Percentiles rank a stretch among this genome's conserved stretches.
Evolutionary conservation across 2,113 vertebrate genomes (phyloP).

Genomic region (Gopherus flavomarginatus): DNA sequence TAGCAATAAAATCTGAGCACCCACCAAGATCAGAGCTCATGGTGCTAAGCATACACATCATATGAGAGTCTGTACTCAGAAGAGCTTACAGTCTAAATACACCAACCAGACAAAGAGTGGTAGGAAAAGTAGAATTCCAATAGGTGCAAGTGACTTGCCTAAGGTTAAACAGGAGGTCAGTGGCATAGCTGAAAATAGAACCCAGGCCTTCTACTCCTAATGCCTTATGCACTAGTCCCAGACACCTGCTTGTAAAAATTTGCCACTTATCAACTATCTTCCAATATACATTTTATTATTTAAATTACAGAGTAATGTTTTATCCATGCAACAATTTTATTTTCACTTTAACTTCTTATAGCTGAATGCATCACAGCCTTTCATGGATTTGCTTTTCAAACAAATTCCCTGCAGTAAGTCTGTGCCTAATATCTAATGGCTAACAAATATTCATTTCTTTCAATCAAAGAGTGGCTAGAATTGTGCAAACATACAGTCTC

Average conservation of each 20-base stretch:
- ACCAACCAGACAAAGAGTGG: neutral
- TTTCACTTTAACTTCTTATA: neutral
- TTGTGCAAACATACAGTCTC: neutral
- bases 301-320: neutral
- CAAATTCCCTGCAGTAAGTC: neutral
- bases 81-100: neutral
- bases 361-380: neutral
- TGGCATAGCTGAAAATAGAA: neutral
- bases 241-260: neutral
- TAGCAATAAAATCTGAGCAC: neutral
- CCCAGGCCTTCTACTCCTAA: neutral
- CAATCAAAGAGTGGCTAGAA: neutral
- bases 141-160: neutral
- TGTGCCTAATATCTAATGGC: neutral
- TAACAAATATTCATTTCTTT: neutral
- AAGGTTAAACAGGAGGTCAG: neutral
- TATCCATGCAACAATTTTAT: neutral
- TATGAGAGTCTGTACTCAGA: neutral
- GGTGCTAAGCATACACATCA: neutral
- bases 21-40: neutral
- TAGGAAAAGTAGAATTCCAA: neutral
- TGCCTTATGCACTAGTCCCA: neutral
- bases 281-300: neutral
- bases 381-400: neutral
- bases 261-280: neutral